Evolutionary conservation across 2,797 vertebrate genomes (phyloP).

Genomic region (Poeciliopsis paucimaculata): DNA sequence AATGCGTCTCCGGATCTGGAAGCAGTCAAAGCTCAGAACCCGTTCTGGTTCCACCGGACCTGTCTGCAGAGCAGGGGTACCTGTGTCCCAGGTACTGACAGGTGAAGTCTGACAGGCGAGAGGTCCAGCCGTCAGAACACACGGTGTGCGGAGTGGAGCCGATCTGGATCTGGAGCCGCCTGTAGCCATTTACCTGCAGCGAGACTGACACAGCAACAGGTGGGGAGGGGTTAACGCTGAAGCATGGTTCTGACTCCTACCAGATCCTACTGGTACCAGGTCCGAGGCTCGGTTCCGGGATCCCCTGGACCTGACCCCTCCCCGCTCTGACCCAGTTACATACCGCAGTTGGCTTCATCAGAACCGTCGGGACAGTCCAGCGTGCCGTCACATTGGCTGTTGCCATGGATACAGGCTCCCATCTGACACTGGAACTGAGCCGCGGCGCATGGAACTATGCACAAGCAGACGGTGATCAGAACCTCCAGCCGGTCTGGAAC

Average conservation of each 20-base stretch:
- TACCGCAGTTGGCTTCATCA: conserved; percentile 88
- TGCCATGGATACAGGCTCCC: conserved; percentile 82
- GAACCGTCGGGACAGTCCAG: conserved; percentile 86
- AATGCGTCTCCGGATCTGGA: conserved; percentile 76
- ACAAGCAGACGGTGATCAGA: not conserved
- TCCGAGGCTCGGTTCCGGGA: not conserved
- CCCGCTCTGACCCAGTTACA: conserved; percentile 18
- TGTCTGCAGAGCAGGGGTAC: conserved; percentile 5
- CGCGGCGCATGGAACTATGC: conserved; percentile 80
- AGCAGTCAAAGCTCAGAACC: not conserved
- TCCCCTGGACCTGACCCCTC: not conserved
- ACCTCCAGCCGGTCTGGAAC: not conserved
- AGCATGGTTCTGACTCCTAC: not conserved
- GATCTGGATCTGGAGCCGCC: conserved; percentile 81
- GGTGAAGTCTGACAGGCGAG: conserved; percentile 76
- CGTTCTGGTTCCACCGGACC: not conserved
- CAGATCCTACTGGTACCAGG: not conserved
- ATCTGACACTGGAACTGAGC: conserved; percentile 82
- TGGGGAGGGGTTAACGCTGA: not conserved
- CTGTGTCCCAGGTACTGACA: conserved; percentile 82
- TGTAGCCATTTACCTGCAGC: conserved; percentile 71
- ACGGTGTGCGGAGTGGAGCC: conserved; percentile 68
- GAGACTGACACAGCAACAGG: conserved; percentile 74
- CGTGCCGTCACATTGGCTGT: conserved; percentile 79
- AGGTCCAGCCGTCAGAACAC: conserved; percentile 85